Evolutionary conservation across 64 coral and sea anemone genomes (phyloP), one percentile per base, ranked within the genome.

Genomic region (Pachyseris speciosa): DNA sequence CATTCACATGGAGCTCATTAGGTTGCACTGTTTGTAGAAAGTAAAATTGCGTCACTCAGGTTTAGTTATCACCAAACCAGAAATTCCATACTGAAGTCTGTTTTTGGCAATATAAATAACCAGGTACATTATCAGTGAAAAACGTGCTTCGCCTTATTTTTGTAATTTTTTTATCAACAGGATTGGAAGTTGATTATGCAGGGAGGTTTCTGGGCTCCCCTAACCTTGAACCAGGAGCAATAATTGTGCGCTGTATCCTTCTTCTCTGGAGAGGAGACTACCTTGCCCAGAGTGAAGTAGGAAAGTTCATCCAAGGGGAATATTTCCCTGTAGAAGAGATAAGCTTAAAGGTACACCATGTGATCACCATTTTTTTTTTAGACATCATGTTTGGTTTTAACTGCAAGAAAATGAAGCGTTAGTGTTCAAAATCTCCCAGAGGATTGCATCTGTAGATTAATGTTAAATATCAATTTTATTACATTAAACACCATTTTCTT

Each of bases 281-380:
- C 28, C 80, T 59, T 38, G 80, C 80, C 20, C 59, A 65, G 12
- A 42, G 80, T 84, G 80, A 84, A 66, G 64, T 66, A 42, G 80
- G 80, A 0, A 84, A 84, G 64, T 84, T 84, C 16, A 38, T 64
- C 37, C 61, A 84, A 61, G 58, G 80, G 80, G 80, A 63, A 84
- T 44, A 84, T 38, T 25, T n/a, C 36, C 80, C n/a, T 84, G 80
- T 33, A 84, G 80, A 39, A 26, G 57, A 84, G 59, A 65, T 28
- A 65, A 84, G 66, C 20, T 65, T 43, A 84, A 27, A 66, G 58
- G 58, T 64, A n/a, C n/a, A n/a, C n/a, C n/a, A n/a, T n/a, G n/a
- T n/a, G n/a, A n/a, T n/a, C n/a, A n/a, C n/a, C n/a, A n/a, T n/a
- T n/a, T n/a, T n/a, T n/a, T n/a, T n/a, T n/a, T n/a, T n/a, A n/a